Conservation (phyloP, 37 sponge, comb jelly and placozoan genomes). For the Hexactinellida sp. region DNA sequence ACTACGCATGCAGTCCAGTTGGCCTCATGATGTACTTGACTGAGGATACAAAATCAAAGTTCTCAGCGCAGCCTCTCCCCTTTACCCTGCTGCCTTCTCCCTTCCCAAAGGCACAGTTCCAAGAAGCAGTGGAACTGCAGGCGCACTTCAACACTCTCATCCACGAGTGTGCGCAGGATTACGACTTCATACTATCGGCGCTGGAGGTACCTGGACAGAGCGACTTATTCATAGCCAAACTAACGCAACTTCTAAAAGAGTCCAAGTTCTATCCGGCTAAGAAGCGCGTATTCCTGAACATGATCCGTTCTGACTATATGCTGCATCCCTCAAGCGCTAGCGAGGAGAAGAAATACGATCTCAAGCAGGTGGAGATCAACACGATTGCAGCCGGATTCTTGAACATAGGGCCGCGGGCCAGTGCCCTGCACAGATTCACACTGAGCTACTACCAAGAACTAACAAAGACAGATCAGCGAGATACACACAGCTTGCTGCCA, state of each 20-base stretch:
- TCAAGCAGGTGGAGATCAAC: background rate
- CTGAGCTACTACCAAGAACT: constrained; percentile 6
- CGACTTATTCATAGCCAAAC: background rate
- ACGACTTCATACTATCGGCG: constrained; percentile 26
- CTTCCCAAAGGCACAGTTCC: constrained; percentile 34
- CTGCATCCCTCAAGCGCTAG: background rate
- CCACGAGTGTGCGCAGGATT: constrained; percentile 26
- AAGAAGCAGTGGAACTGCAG: constrained; percentile 25
- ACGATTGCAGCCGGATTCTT: background rate
- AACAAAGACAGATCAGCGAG: background rate
- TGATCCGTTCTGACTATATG: background rate
- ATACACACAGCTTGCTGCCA: background rate
- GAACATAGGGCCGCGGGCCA: background rate
- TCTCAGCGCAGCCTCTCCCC: constrained; percentile 7
- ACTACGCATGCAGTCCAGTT: background rate
- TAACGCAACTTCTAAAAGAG: background rate
- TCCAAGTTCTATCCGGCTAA: background rate
- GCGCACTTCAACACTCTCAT: constrained; percentile 24
- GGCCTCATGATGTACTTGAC: background rate
- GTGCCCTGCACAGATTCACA: background rate
- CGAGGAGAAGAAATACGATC: background rate
- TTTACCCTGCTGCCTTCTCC: constrained; percentile 23
- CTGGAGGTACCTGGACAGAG: background rate
- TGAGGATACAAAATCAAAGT: background rate
- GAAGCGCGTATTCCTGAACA: background rate